Evolutionary conservation across 2,797 vertebrate species (phyloP).

Genomic region (Mus minutoides): DNA sequence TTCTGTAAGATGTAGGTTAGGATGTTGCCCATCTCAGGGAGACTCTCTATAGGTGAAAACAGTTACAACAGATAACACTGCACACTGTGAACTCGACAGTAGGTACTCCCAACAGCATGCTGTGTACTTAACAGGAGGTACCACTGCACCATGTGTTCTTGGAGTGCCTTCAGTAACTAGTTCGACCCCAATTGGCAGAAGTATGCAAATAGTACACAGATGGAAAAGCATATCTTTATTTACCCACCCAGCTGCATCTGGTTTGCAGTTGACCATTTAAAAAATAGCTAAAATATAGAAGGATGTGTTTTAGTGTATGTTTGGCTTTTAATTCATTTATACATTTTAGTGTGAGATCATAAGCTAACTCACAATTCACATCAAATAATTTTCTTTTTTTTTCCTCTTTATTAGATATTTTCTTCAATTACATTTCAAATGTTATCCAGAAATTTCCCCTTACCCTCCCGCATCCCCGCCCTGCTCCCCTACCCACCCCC

Average conservation of each 20-base stretch:
- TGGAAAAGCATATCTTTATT: neutral
- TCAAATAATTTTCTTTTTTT: neutral
- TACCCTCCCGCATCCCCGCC: too few species aligned
- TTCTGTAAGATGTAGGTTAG: neutral
- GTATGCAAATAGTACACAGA: neutral
- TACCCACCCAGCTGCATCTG: neutral
- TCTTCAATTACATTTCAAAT: too few species aligned
- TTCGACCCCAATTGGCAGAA: neutral
- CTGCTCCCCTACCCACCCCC: too few species aligned
- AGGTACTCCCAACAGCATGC: neutral
- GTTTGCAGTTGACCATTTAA: neutral
- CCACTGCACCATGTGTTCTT: neutral
- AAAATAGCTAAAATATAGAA: neutral
- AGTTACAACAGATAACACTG: neutral
- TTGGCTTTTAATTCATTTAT: neutral
- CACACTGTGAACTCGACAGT: neutral
- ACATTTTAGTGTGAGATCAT: neutral
- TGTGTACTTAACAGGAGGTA: too few species aligned
- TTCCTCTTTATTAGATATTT: too few species aligned
- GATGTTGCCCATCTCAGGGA: neutral
- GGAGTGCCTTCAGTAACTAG: neutral
- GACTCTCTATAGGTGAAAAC: neutral
- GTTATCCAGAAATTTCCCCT: too few species aligned
- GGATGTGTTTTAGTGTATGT: neutral
- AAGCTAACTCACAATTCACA: neutral